phyloP scores from a whole-genome alignment of 2,888 invertebrate genomes.

The Thera britannica region DNA sequence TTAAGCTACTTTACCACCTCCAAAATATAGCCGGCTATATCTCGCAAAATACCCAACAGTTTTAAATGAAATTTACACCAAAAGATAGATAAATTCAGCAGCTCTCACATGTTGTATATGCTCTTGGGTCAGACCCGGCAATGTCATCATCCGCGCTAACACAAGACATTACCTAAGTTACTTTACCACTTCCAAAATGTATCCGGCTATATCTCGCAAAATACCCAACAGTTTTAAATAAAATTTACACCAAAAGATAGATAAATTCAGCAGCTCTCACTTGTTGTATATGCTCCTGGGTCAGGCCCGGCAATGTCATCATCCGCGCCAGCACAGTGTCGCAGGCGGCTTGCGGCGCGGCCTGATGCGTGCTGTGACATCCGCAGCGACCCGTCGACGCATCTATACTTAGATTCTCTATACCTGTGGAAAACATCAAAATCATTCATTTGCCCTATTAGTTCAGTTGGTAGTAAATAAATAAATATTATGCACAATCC shows the following conservation, averaged over 20 bases:
- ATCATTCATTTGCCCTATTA: too few relatives aligned
- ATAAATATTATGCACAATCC: too few relatives aligned
- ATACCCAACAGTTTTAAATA: too few relatives aligned
- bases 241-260: background rate
- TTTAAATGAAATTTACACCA: conserved; percentile 7
- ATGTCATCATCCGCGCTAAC: background rate
- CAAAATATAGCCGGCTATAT: background rate
- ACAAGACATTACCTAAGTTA: too few relatives aligned
- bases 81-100: background rate
- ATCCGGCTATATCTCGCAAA: too few relatives aligned
- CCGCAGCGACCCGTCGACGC: conserved; percentile 62
- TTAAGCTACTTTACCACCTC: background rate
- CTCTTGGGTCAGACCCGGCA: background rate
- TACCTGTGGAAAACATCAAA: conserved; percentile 11
- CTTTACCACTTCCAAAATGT: too few relatives aligned
- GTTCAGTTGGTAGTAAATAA: too few relatives aligned
- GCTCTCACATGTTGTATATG: background rate
- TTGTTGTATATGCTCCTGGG: conserved; percentile 88
- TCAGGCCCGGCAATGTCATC: conserved; percentile 91
- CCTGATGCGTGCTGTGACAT: conserved; percentile 52
- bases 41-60: background rate
- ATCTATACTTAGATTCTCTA: conserved; percentile 45
- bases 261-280: conserved; percentile 52
- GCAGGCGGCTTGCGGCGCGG: conserved; percentile 22
- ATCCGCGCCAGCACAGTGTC: conserved; percentile 92